A percentile compares a stretch with the other conserved stretches of the same genome.
Evolutionary conservation across 1,140 invertebrate species (phyloP).

Genomic region (Dendroctonus valens): DNA sequence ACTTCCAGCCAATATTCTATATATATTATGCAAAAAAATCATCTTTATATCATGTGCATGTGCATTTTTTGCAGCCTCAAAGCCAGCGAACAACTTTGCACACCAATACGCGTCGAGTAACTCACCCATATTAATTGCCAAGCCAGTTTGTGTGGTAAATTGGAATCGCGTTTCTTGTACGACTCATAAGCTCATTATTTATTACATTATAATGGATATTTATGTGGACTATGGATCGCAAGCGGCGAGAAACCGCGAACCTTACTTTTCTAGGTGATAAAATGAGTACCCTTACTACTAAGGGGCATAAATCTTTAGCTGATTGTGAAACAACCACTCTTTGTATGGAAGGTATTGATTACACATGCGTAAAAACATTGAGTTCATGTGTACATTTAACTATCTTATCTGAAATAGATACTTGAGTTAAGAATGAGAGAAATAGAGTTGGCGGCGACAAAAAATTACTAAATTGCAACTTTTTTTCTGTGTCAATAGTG

Average conservation of each 20-base stretch:
- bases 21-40: too few relatives aligned
- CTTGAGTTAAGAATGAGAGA: too few relatives aligned
- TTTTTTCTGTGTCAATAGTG: too few relatives aligned
- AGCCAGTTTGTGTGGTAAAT: slow-evolving; percentile 33
- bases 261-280: slow-evolving; percentile 18
- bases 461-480: too few relatives aligned
- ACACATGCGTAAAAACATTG: too few relatives aligned
- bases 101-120: slow-evolving; percentile 23
- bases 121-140: slow-evolving; percentile 34
- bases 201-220: slow-evolving; percentile 42
- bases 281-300: not conserved
- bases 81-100: slow-evolving; percentile 18
- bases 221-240: slow-evolving; percentile 26
- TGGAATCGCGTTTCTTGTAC: slow-evolving; percentile 40
- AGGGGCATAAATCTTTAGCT: not conserved
- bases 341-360: too few relatives aligned
- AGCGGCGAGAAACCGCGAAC: slow-evolving; percentile 21
- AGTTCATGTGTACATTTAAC: too few relatives aligned
- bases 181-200: slow-evolving; percentile 39
- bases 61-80: not conserved
- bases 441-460: too few relatives aligned
- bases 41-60: not conserved
- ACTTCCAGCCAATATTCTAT: too few relatives aligned
- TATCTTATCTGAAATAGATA: too few relatives aligned
- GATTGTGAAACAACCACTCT: not conserved